These are phyloP conservation scores for Cosmorhoe ocellata DNA, from an alignment of 2,888 invertebrate species.

Conservation along the genomic window DNA sequence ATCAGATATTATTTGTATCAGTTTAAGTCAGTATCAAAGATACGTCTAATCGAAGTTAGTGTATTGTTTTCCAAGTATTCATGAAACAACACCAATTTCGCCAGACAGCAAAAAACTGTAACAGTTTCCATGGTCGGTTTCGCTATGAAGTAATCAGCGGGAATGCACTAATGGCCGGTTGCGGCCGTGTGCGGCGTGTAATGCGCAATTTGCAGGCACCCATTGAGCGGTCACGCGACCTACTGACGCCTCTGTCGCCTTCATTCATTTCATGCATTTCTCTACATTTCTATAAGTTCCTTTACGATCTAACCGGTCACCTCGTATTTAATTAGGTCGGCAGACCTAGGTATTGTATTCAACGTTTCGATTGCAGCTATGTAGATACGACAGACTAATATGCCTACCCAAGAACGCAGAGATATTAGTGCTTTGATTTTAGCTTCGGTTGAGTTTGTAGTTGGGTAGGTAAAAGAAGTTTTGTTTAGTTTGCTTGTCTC, in stretches of 20 bases:
- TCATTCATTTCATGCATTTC: slow-evolving; percentile 24
- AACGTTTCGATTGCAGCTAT: background rate
- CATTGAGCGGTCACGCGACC: slow-evolving; percentile 71
- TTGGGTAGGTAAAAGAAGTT: too few relatives aligned
- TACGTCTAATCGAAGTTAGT: slow-evolving; percentile 8
- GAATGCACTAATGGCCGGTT: slow-evolving; percentile 77
- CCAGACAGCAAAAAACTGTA: slow-evolving; percentile 58
- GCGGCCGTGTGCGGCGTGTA: slow-evolving; percentile 67
- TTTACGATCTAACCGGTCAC: slow-evolving; percentile 16
- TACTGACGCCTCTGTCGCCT: slow-evolving; percentile 34
- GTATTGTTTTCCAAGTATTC: slow-evolving; percentile 35
- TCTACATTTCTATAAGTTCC: slow-evolving; percentile 23
- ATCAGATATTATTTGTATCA: too few relatives aligned
- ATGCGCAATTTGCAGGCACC: slow-evolving; percentile 74
- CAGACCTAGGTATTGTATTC: background rate
- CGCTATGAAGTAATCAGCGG: slow-evolving; percentile 74
- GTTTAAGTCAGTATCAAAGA: too few relatives aligned
- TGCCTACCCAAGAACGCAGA: too few relatives aligned
- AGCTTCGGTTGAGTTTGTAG: too few relatives aligned
- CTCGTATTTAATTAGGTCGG: slow-evolving; percentile 2
- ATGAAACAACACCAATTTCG: slow-evolving; percentile 45
- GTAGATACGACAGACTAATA: too few relatives aligned
- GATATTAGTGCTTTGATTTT: too few relatives aligned
- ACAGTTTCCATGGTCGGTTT: slow-evolving; percentile 70
- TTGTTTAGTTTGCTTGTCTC: too few relatives aligned